phyloP scores from a whole-genome alignment of 2,888 invertebrate species.

The Mythimna loreyi region DNA sequence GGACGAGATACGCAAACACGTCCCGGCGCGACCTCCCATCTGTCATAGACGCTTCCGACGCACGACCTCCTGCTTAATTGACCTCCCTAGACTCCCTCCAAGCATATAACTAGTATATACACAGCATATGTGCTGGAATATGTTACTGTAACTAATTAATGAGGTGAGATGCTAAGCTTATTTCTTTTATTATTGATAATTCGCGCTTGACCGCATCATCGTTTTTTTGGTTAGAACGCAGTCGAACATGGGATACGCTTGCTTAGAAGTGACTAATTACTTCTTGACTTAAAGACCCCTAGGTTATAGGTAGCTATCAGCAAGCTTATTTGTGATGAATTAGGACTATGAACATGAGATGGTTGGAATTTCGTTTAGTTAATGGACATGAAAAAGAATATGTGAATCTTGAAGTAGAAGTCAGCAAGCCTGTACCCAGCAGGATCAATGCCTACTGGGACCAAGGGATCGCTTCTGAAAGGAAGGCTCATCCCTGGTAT shows the following conservation, averaged over 20 bases:
- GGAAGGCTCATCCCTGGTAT: too few relatives aligned
- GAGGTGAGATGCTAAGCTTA: not conserved
- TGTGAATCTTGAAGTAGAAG: not conserved
- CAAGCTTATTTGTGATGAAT: not conserved
- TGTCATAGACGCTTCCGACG: conserved; percentile 79
- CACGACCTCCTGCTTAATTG: conserved; percentile 80
- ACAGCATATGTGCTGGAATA: not conserved
- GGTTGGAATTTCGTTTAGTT: not conserved
- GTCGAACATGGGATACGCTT: too few relatives aligned
- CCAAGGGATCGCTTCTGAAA: too few relatives aligned
- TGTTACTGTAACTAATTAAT: conserved; percentile 3
- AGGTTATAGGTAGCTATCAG: too few relatives aligned
- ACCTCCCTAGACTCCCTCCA: conserved; percentile 70
- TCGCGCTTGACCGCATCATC: not conserved
- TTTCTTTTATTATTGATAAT: not conserved
- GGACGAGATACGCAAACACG: conserved; percentile 66
- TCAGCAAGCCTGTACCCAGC: too few relatives aligned
- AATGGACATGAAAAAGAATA: not conserved
- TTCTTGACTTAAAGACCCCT: too few relatives aligned
- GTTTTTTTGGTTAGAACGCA: not conserved
- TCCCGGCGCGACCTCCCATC: conserved; percentile 75
- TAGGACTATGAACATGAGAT: not conserved
- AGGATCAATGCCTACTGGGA: too few relatives aligned
- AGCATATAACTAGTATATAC: conserved; percentile 1
- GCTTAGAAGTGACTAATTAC: too few relatives aligned